Base-by-base conservation (phyloP, 2,113 vertebrate species). In the Rattus rattus region DNA sequence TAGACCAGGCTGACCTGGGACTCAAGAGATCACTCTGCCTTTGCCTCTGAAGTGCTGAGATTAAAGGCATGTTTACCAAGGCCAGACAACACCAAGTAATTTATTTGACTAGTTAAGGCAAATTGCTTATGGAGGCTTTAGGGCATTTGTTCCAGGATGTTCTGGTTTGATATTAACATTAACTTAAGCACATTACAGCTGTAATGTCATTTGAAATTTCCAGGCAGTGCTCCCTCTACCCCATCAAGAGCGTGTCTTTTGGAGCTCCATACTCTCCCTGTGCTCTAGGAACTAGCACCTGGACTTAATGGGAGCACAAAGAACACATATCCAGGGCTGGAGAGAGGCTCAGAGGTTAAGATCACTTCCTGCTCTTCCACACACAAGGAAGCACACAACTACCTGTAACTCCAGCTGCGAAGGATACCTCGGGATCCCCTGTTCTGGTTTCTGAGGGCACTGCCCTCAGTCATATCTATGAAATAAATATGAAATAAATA, bases 91-190 rank as follows among this genome's bases (percentile, higher is more conserved):
- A 76, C 43, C 30, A 30, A 49, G 9, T 87, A 30, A 87, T 80
- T 90, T 79, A 54, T 54, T 36, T 79, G 77, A 79, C 86, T 79
- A 95, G 20, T 75, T n/a, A 79, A 73, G 94, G 20, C n/a, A 67
- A 91, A 47, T 28, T 49, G 47, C 12, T 79, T 73, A 56, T 59
- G 61, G 14, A 52, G 28, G 9, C 24, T 22, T 28, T 10, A 5
- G 67, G 63, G n/a, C 24, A 54, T 88, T 88, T 84, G 16, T 36
- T 47, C 91, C 93, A 47, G 61, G 47, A 52, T 79, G 26, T 33
- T 54, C 30, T 19, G 16, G 49, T 52, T 77, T 77, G 43, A 49
- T 49, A 49, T 28, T 47, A 39, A 39, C n/a, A 84, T 36, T 85
- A 95, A 80, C 26, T 20, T 61, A n/a, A 54, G 3, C 14, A 19